A percentile compares a stretch with the other conserved stretches of the same genome.
Evolutionary conservation across 2,888 invertebrate species (phyloP).

Genomic region (Drosophila prostipennis): DNA sequence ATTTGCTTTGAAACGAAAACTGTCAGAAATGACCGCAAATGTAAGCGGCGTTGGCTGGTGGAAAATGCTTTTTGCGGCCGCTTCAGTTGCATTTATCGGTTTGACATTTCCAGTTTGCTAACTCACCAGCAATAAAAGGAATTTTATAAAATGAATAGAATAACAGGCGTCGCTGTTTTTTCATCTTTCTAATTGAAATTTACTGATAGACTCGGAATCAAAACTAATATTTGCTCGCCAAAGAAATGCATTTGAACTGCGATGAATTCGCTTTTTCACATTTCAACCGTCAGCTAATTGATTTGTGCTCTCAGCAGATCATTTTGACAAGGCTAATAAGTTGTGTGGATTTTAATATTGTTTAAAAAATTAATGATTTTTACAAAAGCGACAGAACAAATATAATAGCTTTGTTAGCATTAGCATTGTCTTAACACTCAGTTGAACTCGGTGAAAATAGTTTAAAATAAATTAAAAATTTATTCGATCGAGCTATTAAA

Average conservation of each 20-base stretch:
- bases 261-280: conserved; percentile 1
- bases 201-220: conserved; percentile 1
- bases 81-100: conserved; percentile 46
- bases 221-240: conserved; percentile 8
- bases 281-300: conserved; percentile 25
- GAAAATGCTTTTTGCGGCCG: conserved; percentile 37
- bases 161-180: not conserved
- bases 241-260: not conserved
- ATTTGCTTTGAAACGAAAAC: conserved; percentile 34
- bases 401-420: not conserved
- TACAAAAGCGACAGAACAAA: not conserved
- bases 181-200: conserved; percentile 11
- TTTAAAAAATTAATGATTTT: too few relatives aligned
- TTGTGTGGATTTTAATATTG: too few relatives aligned
- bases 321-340: conserved; percentile 4
- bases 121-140: not conserved
- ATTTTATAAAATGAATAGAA: conserved; percentile 7
- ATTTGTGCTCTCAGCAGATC: conserved; percentile 4
- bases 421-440: not conserved
- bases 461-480: too few relatives aligned
- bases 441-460: not conserved
- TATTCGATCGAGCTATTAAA: too few relatives aligned
- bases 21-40: conserved; percentile 56
- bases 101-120: conserved; percentile 46
- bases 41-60: conserved; percentile 24